Evolutionary conservation across 2,113 vertebrate genomes (phyloP).

Genomic region (Oplegnathus fasciatus): DNA sequence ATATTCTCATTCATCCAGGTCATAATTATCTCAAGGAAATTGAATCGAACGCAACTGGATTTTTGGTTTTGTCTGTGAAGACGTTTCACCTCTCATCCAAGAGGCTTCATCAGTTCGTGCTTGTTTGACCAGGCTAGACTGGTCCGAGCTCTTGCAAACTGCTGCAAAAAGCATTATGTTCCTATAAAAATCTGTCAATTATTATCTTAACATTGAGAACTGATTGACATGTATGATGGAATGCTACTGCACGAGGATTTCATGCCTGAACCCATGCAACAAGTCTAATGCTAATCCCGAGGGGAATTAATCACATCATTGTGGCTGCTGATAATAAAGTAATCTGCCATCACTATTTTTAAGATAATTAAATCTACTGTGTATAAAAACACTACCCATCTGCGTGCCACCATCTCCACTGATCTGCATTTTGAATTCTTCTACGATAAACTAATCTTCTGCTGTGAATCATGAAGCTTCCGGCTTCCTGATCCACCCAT

Average conservation of each 20-base stretch:
- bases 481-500: not conserved
- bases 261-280: conserved; percentile 7
- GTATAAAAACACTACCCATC: not conserved
- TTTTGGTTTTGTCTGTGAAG: too few species aligned
- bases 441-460: not conserved
- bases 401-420: conserved; percentile 4
- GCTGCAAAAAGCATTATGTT: not conserved
- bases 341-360: conserved; percentile 41
- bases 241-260: not conserved
- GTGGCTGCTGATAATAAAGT: conserved; percentile 14
- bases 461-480: conserved; percentile 1
- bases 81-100: too few species aligned
- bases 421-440: conserved; percentile 2
- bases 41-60: too few species aligned
- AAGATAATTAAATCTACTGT: conserved; percentile 22
- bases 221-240: not conserved
- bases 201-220: not conserved
- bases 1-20: too few species aligned
- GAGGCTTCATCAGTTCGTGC: too few species aligned
- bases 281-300: conserved; percentile 22
- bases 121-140: too few species aligned
- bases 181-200: not conserved
- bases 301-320: conserved; percentile 33
- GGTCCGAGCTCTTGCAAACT: not conserved
- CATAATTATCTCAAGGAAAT: too few species aligned